Evolutionary conservation across 30 jellyfish, hydroid and myxozoan species (phyloP), one percentile per base, ranked within the genome.

Genomic region (Morbakka virulenta): DNA sequence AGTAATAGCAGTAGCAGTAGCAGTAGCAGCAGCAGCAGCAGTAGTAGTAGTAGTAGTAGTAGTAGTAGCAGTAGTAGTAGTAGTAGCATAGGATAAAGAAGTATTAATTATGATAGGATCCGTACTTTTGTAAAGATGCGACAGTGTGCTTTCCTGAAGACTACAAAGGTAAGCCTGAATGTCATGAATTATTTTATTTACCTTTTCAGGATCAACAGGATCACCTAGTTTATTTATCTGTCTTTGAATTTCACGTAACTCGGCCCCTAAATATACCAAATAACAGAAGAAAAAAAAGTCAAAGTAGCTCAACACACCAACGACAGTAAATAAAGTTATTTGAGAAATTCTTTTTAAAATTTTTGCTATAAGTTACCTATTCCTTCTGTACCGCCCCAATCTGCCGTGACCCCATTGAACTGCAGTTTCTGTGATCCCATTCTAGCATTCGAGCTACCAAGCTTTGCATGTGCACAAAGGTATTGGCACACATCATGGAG

Each of bases 301-400:
- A 25, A 6, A 27, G 27, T 28, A 47, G 20, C 66, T 35, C 12
- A 4, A 12, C 12, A 4, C 4, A 24, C 22, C 26, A 12, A 4
- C 70, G 12, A 6, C 31, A 57, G 22, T 26, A 22, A n/a, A 47
- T 9, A n/a, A 9, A 47, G n/a, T 47, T n/a, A 47, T 47, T 47
- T n/a, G 61, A 9, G n/a, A 47, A 9, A n/a, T 9, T 9, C 11
- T n/a, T n/a, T n/a, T n/a, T n/a, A n/a, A n/a, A n/a, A n/a, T n/a
- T n/a, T n/a, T n/a, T n/a, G n/a, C n/a, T n/a, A n/a, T n/a, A 17
- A 4, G 25, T 35, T 76, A 87, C 96, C 96, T 23, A 87, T 87
- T 50, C 96, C 96, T 79, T 87, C 96, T 0, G 94, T 70, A 9
- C 96, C 96, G 22, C 96, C 96, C 96, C 96, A 87, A 63, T 87